Conservation (phyloP, 2,113 vertebrate species). For the Sinosuthora webbiana region DNA sequence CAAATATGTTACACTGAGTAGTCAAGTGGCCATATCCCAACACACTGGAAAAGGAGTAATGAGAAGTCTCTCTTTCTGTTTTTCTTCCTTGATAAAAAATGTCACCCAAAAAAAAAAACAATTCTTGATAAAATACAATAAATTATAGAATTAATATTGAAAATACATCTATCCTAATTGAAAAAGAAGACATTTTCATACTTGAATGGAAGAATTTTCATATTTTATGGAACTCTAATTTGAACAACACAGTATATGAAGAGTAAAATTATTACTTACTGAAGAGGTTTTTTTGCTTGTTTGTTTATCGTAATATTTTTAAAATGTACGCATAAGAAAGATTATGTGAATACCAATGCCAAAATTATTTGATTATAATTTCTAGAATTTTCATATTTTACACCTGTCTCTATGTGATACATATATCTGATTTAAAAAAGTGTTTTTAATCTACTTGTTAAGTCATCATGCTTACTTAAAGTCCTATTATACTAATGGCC, state of each 20-base stretch:
- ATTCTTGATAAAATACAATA: background rate
- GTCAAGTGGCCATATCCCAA: background rate
- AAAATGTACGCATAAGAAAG: background rate
- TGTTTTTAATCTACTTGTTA: background rate
- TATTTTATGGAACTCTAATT: background rate
- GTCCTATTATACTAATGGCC: no score
- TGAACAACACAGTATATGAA: background rate
- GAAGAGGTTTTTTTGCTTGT: background rate
- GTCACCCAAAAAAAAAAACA: fast-evolving
- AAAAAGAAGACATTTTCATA: background rate
- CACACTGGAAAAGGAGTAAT: background rate
- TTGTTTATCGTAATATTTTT: background rate
- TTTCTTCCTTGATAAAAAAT: background rate
- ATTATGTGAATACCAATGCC: background rate
- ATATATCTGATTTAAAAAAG: background rate
- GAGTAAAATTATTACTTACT: background rate
- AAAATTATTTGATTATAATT: background rate
- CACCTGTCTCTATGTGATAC: background rate
- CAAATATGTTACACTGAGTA: background rate
- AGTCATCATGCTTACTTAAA: background rate
- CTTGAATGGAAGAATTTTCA: background rate
- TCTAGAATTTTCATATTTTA: background rate
- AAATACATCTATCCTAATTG: background rate
- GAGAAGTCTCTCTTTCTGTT: background rate
- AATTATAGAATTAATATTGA: background rate